These are phyloP conservation scores for Tarsius wallacei DNA, from an alignment of 2,797 vertebrate species.

Conservation along the genomic window DNA sequence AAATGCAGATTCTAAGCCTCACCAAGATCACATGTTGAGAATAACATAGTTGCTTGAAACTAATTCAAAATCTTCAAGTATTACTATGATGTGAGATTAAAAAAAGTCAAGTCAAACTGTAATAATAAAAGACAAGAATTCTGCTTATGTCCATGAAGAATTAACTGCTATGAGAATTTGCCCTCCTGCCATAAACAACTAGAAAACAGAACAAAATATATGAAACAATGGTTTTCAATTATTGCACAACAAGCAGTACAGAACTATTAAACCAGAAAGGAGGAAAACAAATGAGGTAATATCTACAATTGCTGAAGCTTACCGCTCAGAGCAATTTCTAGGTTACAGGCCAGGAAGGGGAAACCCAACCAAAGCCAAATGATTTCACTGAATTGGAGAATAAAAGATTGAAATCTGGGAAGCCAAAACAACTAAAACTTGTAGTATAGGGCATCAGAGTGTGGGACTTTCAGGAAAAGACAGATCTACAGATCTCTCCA, in stretches of 20 bases:
- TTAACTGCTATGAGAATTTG: conserved; percentile 74
- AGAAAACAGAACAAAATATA: conserved; percentile 82
- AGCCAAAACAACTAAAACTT: not conserved
- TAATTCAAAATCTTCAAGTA: conserved; percentile 54
- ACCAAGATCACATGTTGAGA: not conserved
- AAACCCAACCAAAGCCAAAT: not conserved
- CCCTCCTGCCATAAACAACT: conserved; percentile 73
- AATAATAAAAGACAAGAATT: conserved; percentile 79
- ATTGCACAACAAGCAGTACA: conserved; percentile 66
- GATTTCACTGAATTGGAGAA: not conserved
- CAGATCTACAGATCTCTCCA: not conserved
- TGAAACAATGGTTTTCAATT: conserved; percentile 80
- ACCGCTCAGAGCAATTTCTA: not conserved
- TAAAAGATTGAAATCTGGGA: not conserved
- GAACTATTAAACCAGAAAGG: conserved; percentile 55
- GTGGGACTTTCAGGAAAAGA: not conserved
- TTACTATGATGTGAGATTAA: conserved; percentile 58
- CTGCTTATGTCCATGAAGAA: conserved; percentile 69
- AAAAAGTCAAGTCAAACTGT: conserved; percentile 67
- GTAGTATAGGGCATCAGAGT: too few species aligned
- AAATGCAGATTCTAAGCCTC: conserved; percentile 61
- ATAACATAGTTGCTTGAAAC: conserved; percentile 20
- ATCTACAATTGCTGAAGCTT: not conserved
- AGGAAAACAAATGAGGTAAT: conserved; percentile 32
- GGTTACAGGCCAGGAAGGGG: not conserved